Conservation (phyloP, 2,888 invertebrate genomes). For the Dorcus parallelipipedus region DNA sequence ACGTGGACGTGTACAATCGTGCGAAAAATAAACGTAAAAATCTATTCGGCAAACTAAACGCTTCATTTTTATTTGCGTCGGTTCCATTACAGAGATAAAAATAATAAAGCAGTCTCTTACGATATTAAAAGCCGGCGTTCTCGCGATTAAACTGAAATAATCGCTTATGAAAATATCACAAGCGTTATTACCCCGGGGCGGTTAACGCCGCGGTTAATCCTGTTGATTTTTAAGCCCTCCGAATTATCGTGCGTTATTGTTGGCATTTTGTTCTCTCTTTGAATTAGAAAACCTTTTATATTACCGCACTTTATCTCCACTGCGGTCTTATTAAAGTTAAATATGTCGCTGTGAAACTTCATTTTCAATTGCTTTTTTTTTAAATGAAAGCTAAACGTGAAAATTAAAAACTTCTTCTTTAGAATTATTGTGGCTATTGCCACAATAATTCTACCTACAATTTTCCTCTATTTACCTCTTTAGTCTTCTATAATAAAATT, state of each 20-base stretch:
- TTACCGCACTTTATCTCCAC: too few species aligned
- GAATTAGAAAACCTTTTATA: too few species aligned
- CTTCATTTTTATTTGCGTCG: slow-evolving; percentile 37
- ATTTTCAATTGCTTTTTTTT: too few species aligned
- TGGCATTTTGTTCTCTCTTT: background rate
- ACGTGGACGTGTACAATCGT: background rate
- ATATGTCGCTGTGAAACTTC: too few species aligned
- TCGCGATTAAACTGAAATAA: slow-evolving; percentile 44
- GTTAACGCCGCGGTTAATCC: slow-evolving; percentile 36
- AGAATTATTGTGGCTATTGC: too few species aligned
- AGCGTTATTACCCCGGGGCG: slow-evolving; percentile 38
- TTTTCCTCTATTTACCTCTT: too few species aligned
- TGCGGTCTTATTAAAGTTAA: too few species aligned
- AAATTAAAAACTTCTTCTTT: too few species aligned
- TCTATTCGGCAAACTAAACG: slow-evolving; percentile 37
- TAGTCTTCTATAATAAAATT: too few species aligned
- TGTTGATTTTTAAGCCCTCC: slow-evolving; percentile 32
- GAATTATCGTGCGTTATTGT: slow-evolving; percentile 17
- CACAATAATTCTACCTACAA: too few species aligned
- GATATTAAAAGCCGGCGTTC: slow-evolving; percentile 44
- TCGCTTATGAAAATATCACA: slow-evolving; percentile 46
- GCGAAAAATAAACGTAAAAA: slow-evolving; percentile 29
- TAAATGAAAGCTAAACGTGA: too few species aligned
- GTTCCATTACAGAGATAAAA: slow-evolving; percentile 40
- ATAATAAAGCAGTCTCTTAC: slow-evolving; percentile 45